These are phyloP conservation scores for Achroia grisella DNA, from an alignment of 1,140 invertebrate species.

Conservation along the genomic window DNA sequence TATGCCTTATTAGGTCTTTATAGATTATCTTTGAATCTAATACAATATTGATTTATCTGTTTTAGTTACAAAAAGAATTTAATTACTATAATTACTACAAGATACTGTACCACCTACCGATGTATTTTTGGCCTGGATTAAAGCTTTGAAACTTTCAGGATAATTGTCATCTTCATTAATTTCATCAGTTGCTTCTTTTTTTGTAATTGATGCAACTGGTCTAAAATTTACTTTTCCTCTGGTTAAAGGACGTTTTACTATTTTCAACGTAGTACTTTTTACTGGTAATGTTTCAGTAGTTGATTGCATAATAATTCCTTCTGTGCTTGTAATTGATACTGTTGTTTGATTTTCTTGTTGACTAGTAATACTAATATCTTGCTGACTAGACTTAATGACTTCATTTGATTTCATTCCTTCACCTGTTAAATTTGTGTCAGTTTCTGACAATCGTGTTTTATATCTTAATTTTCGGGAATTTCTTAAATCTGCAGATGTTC, in stretches of 20 bases:
- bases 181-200: constrained; percentile 47
- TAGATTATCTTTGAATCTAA: too few relatives aligned
- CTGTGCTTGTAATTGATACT: constrained; percentile 15
- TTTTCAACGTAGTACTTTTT: constrained; percentile 35
- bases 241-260: constrained; percentile 41
- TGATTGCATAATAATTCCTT: constrained; percentile 22
- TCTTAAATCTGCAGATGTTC: constrained; percentile 36
- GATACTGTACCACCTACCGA: constrained; percentile 39
- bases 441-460: constrained; percentile 47
- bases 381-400: constrained; percentile 52
- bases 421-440: constrained; percentile 62
- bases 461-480: constrained; percentile 55
- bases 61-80: too few relatives aligned
- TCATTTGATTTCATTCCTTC: constrained; percentile 39
- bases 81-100: too few relatives aligned
- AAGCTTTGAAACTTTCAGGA: constrained; percentile 63
- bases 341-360: constrained; percentile 31
- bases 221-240: constrained; percentile 36
- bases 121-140: constrained; percentile 65
- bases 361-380: constrained; percentile 42
- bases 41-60: too few relatives aligned
- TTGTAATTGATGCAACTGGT: constrained; percentile 20
- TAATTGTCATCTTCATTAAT: constrained; percentile 65
- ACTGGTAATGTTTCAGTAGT: constrained; percentile 30
- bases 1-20: too few relatives aligned